Evolutionary conservation across 2,113 vertebrate species (phyloP).

Genomic region (Eclectus roratus): DNA sequence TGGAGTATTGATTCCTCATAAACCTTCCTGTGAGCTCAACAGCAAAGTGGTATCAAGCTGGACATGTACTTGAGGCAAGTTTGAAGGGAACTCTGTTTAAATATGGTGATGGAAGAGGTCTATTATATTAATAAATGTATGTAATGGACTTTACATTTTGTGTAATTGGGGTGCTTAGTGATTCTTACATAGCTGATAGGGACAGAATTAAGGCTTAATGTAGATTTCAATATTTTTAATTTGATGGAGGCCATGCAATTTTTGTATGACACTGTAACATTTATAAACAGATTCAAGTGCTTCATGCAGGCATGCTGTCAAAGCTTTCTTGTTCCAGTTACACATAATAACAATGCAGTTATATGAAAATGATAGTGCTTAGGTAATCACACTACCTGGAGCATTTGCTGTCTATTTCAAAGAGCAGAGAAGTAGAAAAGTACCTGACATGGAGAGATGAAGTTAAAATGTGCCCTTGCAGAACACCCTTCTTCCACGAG

Average conservation of each 20-base stretch:
- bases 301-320: neutral
- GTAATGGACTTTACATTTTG: neutral
- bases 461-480: neutral
- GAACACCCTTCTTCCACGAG: neutral
- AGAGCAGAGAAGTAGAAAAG: neutral
- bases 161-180: neutral
- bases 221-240: neutral
- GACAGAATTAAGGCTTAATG: neutral
- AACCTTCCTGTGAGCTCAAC: neutral
- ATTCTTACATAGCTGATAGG: neutral
- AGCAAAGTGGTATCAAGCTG: neutral
- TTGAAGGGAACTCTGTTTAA: neutral
- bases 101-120: neutral
- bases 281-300: neutral
- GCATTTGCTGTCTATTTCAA: neutral
- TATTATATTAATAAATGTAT: neutral
- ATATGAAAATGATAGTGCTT: neutral
- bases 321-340: neutral
- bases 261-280: neutral
- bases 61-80: neutral
- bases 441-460: neutral
- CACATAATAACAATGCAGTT: neutral
- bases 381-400: neutral
- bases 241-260: neutral
- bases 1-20: neutral